Base-by-base conservation (phyloP, 2,888 invertebrate genomes). In the Nemotelus pantherinus region DNA sequence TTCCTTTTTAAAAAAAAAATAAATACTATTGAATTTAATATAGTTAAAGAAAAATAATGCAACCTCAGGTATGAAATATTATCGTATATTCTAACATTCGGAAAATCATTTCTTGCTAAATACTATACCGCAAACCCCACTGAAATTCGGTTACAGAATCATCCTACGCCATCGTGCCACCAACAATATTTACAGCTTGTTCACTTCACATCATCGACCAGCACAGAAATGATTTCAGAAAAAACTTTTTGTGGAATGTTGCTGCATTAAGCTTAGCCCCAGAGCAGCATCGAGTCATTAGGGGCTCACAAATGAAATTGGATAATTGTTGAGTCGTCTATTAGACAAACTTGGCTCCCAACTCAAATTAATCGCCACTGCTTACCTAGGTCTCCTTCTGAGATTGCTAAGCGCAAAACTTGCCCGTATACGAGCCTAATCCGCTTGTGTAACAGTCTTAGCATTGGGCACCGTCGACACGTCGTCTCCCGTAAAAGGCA, bases 401-500 rank as follows among this genome's bases (percentile, higher is more conserved):
- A 45, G n/a, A n/a, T 39, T 45, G n/a, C n/a, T 44, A 43, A 65
- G 45, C 65, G 65, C 6, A 65, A 65, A 65, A 65, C 2, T 41
- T 65, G 65, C n/a, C 7, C 47, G 47, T 9, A 47, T 65, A 47
- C 10, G 47, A 65, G 47, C 44, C 47, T 65, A 65, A 65, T 65
- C 65, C 65, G 65, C 65, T 65, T 65, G 65, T 5, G n/a, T 47
- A 41, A 0, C 65, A 65, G 44, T 65, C 65, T 43, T 65, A n/a
- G 41, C 41, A 65, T 45, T 25, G 41, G 25, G 47, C 47, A 65
- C 45, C 63, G 63, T 65, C 65, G 65, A 45, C 65, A 47, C 65
- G 50, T 43, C 68, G 68, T 68, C 68, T 68, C 68, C 68, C 68
- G 39, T 68, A 48, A 68, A 50, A 39, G 68, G 53, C 53, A 68